Percentiles rank a stretch among this genome's conserved stretches.
phyloP scores from a whole-genome alignment of 1,140 invertebrate genomes.

The Euwallacea fornicatus region DNA sequence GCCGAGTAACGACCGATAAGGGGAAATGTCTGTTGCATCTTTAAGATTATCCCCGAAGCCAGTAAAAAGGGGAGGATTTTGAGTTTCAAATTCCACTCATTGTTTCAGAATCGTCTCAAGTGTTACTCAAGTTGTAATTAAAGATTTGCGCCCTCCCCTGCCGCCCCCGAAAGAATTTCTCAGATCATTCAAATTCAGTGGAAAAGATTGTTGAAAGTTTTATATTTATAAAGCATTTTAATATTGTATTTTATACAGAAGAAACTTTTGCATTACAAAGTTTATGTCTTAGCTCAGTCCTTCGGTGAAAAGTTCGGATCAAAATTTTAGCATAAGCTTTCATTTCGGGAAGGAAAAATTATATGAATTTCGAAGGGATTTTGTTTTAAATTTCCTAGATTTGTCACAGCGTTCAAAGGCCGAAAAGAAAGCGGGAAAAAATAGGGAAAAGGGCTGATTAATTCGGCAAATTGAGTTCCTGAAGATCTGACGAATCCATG shows the following conservation, averaged over 20 bases:
- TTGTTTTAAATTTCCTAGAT: too few species aligned
- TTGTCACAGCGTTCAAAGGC: too few species aligned
- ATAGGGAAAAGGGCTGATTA: too few species aligned
- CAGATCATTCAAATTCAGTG: conserved; percentile 2
- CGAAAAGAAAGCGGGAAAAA: too few species aligned
- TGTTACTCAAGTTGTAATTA: neutral
- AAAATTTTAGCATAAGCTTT: neutral
- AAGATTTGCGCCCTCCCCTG: neutral
- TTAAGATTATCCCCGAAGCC: neutral
- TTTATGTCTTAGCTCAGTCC: conserved; percentile 3
- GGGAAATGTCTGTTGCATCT: conserved; percentile 22
- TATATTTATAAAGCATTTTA: conserved; percentile 11
- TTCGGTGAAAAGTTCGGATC: neutral
- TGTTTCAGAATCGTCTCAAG: neutral
- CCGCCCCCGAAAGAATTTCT: neutral
- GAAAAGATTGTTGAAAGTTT: conserved; percentile 4
- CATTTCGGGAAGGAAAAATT: too few species aligned
- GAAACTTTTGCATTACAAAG: conserved; percentile 10
- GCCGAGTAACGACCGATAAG: conserved; percentile 21
- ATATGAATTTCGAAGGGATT: too few species aligned
- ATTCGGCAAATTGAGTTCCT: too few species aligned
- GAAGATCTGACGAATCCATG: too few species aligned
- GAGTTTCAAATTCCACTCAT: neutral
- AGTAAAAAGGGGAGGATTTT: neutral
- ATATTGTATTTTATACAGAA: conserved; percentile 6